Percentiles rank a stretch among this genome's conserved stretches.
These are phyloP conservation scores for Diploptera punctata DNA, from an alignment of 2,888 invertebrate species.

Conservation along the genomic window DNA sequence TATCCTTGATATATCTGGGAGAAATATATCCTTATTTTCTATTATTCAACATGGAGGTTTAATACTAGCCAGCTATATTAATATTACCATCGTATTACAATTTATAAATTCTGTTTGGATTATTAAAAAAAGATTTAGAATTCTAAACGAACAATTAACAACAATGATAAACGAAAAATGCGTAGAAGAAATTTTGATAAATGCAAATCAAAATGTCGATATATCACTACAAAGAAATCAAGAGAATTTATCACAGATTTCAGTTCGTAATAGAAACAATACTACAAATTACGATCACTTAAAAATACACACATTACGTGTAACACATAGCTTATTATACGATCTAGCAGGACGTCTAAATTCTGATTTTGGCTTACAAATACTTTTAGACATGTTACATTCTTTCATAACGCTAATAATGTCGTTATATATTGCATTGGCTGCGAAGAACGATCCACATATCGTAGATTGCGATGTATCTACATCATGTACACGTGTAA, in stretches of 20 bases:
- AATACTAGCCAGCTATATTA: not conserved
- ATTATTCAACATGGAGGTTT: not conserved
- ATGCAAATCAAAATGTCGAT: not conserved
- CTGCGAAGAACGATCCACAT: not conserved
- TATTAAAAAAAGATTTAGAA: not conserved
- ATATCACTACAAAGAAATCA: not conserved
- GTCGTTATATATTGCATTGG: not conserved
- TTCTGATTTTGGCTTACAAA: not conserved
- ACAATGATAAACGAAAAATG: not conserved
- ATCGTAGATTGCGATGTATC: not conserved
- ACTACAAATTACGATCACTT: not conserved
- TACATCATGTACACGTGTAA: not conserved
- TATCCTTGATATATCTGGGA: not conserved
- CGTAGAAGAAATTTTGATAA: not conserved
- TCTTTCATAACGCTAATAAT: not conserved
- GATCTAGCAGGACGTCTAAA: not conserved
- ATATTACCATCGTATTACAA: not conserved
- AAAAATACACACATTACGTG: not conserved
- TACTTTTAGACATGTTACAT: not conserved
- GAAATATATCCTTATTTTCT: not conserved
- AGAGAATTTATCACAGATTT: not conserved
- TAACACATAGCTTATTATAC: not conserved
- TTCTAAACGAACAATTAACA: not conserved
- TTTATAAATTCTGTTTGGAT: not conserved
- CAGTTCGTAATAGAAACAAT: not conserved